Base-by-base conservation (phyloP, 2,888 invertebrate genomes). In the Aphelenchoides bicaudatus region DNA sequence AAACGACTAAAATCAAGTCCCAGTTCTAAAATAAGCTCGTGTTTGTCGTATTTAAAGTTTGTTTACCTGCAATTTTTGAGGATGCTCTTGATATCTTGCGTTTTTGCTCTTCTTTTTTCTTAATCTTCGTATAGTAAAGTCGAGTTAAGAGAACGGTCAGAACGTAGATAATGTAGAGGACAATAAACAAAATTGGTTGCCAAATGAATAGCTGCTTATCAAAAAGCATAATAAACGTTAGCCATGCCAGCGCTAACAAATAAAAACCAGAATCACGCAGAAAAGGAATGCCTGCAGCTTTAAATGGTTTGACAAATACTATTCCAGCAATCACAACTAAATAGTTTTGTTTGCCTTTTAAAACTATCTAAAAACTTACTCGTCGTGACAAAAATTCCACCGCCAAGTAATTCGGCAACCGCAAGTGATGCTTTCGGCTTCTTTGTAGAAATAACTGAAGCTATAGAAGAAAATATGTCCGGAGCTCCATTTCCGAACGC, bases 381-480 rank as follows among this genome's bases (percentile, higher is more conserved):
- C n/a, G n/a, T n/a, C 0, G 85, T 85, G 3, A 85, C 83, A 75
- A 87, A 86, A 25, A 85, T 81, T 4, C 85, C 86, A 19, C 85
- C 85, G 39, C 86, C 82, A 47, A 81, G 74, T 3, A 82, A 67
- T 55, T 79, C 79, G 13, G 80, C 79, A 46, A 81, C 72, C n/a
- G 81, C 80, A 4, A 82, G 68, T 39, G 78, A 79, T 5, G 80
- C 78, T 66, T 82, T 81, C 2, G 75, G 75, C 10, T 58, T 62
- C 19, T 65, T 57, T 5, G 66, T 61, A 39, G 66, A 67, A 4
- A 79, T 79, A 27, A 83, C 81, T 5, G 83, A 82, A 39, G 85
- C 85, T 21, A 87, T 78, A 8, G 85, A 83, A 13, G 86, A 84
- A 71, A 87, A 86, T 55, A 87, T 82, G 78, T 87, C 87, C 3